Evolutionary conservation across 2,113 vertebrate genomes (phyloP).

Genomic region (Argyrosomus japonicus): DNA sequence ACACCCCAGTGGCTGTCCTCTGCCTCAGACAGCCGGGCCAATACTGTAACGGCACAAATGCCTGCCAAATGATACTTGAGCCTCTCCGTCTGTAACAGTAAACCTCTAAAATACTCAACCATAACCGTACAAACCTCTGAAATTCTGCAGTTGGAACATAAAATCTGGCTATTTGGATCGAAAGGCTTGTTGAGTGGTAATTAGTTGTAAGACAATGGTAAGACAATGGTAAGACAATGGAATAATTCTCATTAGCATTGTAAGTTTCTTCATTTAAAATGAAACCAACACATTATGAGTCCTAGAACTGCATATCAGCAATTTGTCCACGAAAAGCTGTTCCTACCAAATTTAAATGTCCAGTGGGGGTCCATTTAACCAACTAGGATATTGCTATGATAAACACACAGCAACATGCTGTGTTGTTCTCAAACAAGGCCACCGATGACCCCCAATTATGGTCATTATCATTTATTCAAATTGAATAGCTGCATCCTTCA

Average conservation of each 20-base stretch:
- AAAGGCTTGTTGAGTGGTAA: background rate
- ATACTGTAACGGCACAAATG: constrained; percentile 51
- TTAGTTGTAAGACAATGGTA: background rate
- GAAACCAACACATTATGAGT: background rate
- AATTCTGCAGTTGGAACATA: constrained; percentile 9
- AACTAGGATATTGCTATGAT: constrained; percentile 17
- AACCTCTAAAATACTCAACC: constrained; percentile 40
- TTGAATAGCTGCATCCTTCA: constrained; percentile 9
- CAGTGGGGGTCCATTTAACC: constrained; percentile 12
- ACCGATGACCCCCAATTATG: background rate
- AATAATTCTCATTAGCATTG: constrained; percentile 7
- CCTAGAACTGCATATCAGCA: background rate
- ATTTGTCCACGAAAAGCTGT: constrained; percentile 4
- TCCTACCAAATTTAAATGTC: background rate
- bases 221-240: background rate
- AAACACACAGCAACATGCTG: constrained; percentile 21
- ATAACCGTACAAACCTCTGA: constrained; percentile 42
- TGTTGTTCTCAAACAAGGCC: constrained; percentile 3
- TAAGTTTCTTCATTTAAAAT: background rate
- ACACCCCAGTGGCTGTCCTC: constrained; percentile 7
- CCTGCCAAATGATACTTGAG: constrained; percentile 57
- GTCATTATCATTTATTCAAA: constrained; percentile 20
- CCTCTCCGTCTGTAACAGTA: constrained; percentile 41
- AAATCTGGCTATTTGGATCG: background rate
- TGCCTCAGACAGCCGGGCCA: constrained; percentile 12